These are phyloP conservation scores for Brachystomella parvula DNA, from an alignment of 1,140 invertebrate genomes.

Conservation along the genomic window DNA sequence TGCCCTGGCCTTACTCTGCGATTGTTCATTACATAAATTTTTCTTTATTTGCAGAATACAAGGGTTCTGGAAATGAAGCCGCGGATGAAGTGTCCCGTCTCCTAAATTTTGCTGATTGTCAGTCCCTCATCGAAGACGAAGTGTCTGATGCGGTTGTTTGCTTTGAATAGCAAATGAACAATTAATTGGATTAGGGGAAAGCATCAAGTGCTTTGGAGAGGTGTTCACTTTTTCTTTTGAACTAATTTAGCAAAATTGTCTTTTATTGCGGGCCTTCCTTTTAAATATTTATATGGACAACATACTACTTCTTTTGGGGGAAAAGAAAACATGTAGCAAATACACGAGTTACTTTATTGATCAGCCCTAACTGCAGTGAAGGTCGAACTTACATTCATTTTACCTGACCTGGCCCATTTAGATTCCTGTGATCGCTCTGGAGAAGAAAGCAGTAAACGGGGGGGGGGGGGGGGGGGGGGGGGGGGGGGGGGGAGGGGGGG, in stretches of 20 bases:
- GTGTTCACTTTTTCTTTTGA: too few relatives aligned
- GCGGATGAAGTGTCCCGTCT: conserved; percentile 7
- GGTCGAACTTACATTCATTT: neutral
- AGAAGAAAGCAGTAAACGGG: too few relatives aligned
- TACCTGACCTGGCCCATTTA: too few relatives aligned
- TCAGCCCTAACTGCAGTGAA: neutral
- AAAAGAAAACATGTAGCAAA: neutral
- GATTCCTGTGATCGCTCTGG: too few relatives aligned
- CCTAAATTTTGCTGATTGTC: conserved; percentile 7
- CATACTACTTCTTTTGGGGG: neutral
- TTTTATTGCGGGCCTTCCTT: neutral
- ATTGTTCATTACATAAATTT: too few relatives aligned
- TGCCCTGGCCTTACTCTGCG: too few relatives aligned
- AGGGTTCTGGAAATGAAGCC: neutral
- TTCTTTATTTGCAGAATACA: conserved; percentile 9
- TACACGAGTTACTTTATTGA: neutral
- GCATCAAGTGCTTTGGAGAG: neutral
- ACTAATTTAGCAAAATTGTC: neutral
- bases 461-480: too few relatives aligned
- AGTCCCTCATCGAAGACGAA: neutral
- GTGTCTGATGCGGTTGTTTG: neutral
- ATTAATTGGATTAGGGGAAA: neutral
- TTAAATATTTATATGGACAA: neutral
- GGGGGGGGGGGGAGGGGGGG: too few relatives aligned
- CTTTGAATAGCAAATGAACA: too few relatives aligned